Base-by-base conservation (phyloP, 2,797 vertebrate species). In the Cossypha polioptera region DNA sequence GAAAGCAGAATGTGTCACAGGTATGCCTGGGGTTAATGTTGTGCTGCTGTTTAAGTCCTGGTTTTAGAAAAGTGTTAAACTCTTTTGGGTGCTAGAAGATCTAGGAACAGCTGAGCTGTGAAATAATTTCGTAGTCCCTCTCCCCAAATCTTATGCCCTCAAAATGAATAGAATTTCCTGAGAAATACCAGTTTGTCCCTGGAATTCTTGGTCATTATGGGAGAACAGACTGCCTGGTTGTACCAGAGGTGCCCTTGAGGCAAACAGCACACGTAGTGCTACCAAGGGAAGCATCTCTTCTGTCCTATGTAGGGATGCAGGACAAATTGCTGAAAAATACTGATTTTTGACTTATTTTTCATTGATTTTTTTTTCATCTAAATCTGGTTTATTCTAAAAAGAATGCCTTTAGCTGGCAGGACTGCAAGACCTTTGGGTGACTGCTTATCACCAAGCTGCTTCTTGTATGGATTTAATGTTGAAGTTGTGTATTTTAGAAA, bases 21-120 rank as follows among this genome's bases (percentile, higher is more conserved):
- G 2, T 65, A 0, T 13, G 26, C 9, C 11, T 0, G 2, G 35
- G 13, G 6, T 29, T 72, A 33, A 17, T 78, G 31, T 0, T 67
- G 12, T 75, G 51, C n/a, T 69, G 40, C 59, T 82, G 1, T 43
- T 75, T 22, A 68, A n/a, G 31, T 25, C 14, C 25, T 84, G n/a
- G 1, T 10, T 90, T 90, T 72, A 33, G 38, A 65, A 8, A 53
- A 62, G 15, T n/a, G 16, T 86, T 54, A 24, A 3, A 13, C 88
- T 77, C 24, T 77, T 19, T 47, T 78, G 47, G 10, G 0, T 66
- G 10, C 47, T 82, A 38, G n/a, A 53, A 84, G n/a, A 43, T 33
- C 38, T 26, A 42, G 20, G 40, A 72, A 31, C 9, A 68, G 31
- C 35, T 78, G 13, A 22, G 10, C 20, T 81, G 22, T 24, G 47